Evolutionary conservation across 2,888 invertebrate genomes (phyloP).

Genomic region (Tenthredo notha): DNA sequence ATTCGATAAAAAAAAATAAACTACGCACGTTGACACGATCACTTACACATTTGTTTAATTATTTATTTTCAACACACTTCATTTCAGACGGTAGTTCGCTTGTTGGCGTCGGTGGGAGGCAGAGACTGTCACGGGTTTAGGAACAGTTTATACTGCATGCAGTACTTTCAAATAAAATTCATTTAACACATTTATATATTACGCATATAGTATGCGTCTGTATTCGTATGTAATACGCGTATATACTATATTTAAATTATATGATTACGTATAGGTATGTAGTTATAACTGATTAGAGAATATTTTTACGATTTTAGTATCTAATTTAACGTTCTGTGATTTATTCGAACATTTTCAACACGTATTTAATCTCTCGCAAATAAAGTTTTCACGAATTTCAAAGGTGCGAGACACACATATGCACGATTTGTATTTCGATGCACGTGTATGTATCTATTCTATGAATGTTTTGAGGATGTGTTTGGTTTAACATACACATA

Average conservation of each 20-base stretch:
- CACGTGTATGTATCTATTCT: not conserved
- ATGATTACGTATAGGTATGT: not conserved
- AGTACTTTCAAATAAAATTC: slow-evolving; percentile 41
- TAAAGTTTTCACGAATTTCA: not conserved
- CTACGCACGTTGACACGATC: slow-evolving; percentile 52
- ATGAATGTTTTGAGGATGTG: not conserved
- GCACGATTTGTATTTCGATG: not conserved
- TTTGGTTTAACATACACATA: not conserved
- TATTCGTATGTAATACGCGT: too few species aligned
- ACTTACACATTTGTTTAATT: not conserved
- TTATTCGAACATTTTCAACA: not conserved
- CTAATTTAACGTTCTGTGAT: not conserved
- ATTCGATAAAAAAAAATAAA: not conserved
- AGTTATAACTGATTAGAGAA: not conserved
- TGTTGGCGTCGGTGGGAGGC: slow-evolving; percentile 65
- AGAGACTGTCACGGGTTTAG: slow-evolving; percentile 70
- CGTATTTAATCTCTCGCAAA: not conserved
- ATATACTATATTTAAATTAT: not conserved
- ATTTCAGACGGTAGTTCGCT: slow-evolving; percentile 2
- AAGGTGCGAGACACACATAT: not conserved
- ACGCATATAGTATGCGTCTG: not conserved
- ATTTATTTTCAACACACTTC: not conserved
- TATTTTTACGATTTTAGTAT: not conserved
- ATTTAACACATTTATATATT: slow-evolving; percentile 4
- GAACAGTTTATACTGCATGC: slow-evolving; percentile 19